Base-by-base conservation (phyloP, 2,797 vertebrate species). In the Sebastes steindachneri region DNA sequence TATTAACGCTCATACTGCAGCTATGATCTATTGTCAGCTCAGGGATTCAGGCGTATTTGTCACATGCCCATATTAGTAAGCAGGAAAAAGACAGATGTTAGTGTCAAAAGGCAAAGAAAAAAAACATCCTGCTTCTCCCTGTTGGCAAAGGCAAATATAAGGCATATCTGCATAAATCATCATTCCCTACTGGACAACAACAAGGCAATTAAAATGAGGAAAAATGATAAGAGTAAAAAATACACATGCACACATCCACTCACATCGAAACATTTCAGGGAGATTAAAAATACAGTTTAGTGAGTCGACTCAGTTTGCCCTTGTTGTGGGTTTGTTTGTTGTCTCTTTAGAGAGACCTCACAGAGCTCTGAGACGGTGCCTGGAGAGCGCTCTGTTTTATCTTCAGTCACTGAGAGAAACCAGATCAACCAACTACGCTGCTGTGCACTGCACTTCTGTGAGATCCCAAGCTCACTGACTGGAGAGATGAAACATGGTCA, bases 291-390 rank as follows among this genome's bases (percentile, higher is more conserved):
- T 25, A 17, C 51, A 57, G 53, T 28, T 59, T n/a, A 57, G 25
- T 5, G 11, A 74, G 45, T 79, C 21, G n/a, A 28, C 48, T 75
- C 3, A n/a, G 31, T 72, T 75, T 82, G n/a, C 45, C 31, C 60
- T 76, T 74, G 28, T 70, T 77, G 68, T 28, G 62, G 28, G 62
- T 80, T 79, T 74, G 68, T 79, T 76, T 73, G 37, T 87, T 65
- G 57, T 66, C 51, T 78, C 72, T 70, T 37, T 23, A 65, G 55
- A 66, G 77, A 68, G 62, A 80, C 77, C 73, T 77, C 71, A 66
- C 73, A 63, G 59, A 71, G 28, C n/a, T 48, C 72, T 66, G 74
- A 79, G 66, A 75, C 4, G 6, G 12, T 0, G 35, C 28, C 74
- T 54, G 33, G 79, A 72, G 75, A 80, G 51, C 1, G 0, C 4